Base-by-base conservation (phyloP, 2,113 vertebrate species). In the Raja brachyura region DNA sequence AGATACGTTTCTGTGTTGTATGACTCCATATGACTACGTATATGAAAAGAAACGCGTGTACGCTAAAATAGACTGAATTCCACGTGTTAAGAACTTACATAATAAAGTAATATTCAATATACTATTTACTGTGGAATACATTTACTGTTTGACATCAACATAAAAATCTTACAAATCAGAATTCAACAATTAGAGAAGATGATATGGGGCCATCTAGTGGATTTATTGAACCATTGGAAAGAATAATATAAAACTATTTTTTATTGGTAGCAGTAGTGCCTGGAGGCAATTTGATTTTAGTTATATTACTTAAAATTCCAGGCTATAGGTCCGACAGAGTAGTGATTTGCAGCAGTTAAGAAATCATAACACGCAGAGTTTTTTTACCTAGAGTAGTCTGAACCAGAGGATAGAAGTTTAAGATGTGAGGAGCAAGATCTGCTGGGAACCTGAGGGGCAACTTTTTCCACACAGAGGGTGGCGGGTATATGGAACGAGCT, bases 171-270 rank as follows among this genome's bases (percentile, higher is more conserved):
- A 54, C 33, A 28, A 90, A 66, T 39, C 66, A 63, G 28, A 11
- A 48, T 73, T 70, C 22, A 25, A 7, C 10, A 73, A 48, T 54
- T 11, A 92, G 68, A 73, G 25, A 20, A 73, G 90, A 73, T 8
- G 16, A 73, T 25, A 48, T 54, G 11, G 90, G 68, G 90, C 90
- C 90, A 92, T 73, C 90, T 92, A 54, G 90, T 92, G 90, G 90
- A 74, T 92, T 73, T 33, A 73, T 22, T 90, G 31, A 25, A 31
- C 68, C 20, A 73, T 1, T 63, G 59, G n/a, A 59, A 83, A 59
- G 79, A 88, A 31, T n/a, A 66, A 14, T 63, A 18, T 14, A 48
- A 1, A 48, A n/a, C n/a, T 48, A 48, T 48, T 48, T 63, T 56
- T 66, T 5, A 13, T 86, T 31, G 14, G 5, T 73, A 73, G 9